phyloP scores from a whole-genome alignment of 2,888 invertebrate genomes.

The Diarsia mendica region DNA sequence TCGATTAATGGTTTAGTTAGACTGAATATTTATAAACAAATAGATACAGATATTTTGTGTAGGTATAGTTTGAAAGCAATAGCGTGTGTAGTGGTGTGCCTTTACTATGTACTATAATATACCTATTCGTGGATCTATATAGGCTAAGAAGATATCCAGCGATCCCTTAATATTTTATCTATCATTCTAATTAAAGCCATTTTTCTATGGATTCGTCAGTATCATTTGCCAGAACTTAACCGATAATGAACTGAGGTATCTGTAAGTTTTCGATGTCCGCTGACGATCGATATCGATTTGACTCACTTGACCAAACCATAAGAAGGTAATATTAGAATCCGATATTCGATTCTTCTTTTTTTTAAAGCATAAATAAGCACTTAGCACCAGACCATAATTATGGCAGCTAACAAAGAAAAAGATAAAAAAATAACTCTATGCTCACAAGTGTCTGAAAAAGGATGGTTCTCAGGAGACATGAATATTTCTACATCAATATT shows the following conservation, averaged over 20 bases:
- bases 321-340: too few species aligned
- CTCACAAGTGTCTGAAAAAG: conserved; percentile 24
- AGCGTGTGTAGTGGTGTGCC: neutral
- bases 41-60: too few species aligned
- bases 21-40: neutral
- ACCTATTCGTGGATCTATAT: neutral
- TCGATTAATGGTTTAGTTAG: neutral
- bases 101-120: neutral
- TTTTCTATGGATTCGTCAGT: neutral
- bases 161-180: neutral
- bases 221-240: too few species aligned
- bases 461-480: conserved; percentile 9
- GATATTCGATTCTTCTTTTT: too few species aligned
- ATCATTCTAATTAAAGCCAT: neutral
- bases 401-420: neutral
- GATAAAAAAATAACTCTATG: neutral
- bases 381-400: neutral
- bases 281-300: too few species aligned
- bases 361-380: neutral
- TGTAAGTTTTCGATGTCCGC: too few species aligned
- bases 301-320: too few species aligned
- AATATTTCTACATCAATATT: conserved; percentile 13
- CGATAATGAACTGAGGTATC: too few species aligned
- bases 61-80: too few species aligned
- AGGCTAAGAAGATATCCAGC: neutral